Evolutionary conservation across 1,140 invertebrate genomes (phyloP).

Genomic region (Euborellia annulipes): DNA sequence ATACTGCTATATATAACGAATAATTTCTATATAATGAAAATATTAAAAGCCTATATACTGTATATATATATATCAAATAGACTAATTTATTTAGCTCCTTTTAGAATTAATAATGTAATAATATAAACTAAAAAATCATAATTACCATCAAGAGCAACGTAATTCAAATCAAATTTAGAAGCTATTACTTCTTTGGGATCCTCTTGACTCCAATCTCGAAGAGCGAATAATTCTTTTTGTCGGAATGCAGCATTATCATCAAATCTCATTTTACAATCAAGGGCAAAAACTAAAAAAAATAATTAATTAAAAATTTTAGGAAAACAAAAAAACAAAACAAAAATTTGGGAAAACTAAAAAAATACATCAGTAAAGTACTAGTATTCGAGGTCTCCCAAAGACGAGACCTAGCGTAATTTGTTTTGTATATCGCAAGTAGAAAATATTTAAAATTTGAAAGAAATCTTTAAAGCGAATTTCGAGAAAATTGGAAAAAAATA

Average conservation of each 20-base stretch:
- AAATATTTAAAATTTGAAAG: no score
- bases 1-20: not conserved
- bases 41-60: no score
- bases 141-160: constrained; percentile 88
- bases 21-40: constrained; percentile 1
- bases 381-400: no score
- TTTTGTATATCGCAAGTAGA: no score
- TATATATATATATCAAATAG: no score
- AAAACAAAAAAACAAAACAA: constrained; percentile 11
- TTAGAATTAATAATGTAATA: constrained; percentile 3
- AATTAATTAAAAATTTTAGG: not conserved
- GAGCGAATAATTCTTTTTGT: constrained; percentile 76
- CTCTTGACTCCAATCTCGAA: constrained; percentile 82
- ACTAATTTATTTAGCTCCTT: not conserved
- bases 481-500: no score
- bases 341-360: no score
- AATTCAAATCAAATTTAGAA: constrained; percentile 83
- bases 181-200: constrained; percentile 89
- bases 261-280: constrained; percentile 90
- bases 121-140: constrained; percentile 28
- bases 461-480: no score
- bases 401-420: no score
- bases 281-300: constrained; percentile 58
- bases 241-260: constrained; percentile 93
- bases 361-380: no score